Percentiles rank a stretch among this genome's conserved stretches.
These are phyloP conservation scores for Drosophila kanekoi DNA, from an alignment of 2,888 invertebrate genomes.

Conservation along the genomic window DNA sequence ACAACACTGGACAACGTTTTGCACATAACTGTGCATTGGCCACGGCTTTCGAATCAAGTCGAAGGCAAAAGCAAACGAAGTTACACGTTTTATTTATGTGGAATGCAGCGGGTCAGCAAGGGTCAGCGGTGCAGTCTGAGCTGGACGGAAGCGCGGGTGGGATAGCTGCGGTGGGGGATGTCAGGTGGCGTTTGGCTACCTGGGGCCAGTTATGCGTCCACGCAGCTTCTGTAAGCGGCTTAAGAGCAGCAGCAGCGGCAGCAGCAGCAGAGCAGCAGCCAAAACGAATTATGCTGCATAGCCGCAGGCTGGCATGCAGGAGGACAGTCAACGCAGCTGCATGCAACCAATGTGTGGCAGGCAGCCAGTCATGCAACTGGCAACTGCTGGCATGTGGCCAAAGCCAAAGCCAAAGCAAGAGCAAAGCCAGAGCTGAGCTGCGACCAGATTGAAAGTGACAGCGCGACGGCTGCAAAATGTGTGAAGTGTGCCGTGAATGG, in stretches of 20 bases:
- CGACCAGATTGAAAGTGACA: slow-evolving; percentile 65
- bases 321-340: neutral
- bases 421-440: slow-evolving; percentile 1
- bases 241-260: slow-evolving; percentile 32
- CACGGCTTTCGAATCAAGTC: neutral
- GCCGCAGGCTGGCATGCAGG: slow-evolving; percentile 32
- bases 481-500: slow-evolving; percentile 45
- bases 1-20: slow-evolving; percentile 7
- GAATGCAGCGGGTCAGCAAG: neutral
- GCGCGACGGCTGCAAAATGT: slow-evolving; percentile 48
- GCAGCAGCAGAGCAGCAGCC: slow-evolving; percentile 27
- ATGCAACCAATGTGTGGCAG: slow-evolving; percentile 23
- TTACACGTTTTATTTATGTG: neutral
- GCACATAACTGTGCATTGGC: neutral
- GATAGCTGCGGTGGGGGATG: neutral
- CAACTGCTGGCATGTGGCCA: slow-evolving; percentile 52
- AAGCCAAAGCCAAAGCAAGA: slow-evolving; percentile 34
- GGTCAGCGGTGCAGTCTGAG: neutral
- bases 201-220: slow-evolving; percentile 41
- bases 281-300: slow-evolving; percentile 64
- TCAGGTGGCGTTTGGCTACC: slow-evolving; percentile 10
- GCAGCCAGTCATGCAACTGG: neutral
- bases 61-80: neutral
- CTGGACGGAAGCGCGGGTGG: neutral
- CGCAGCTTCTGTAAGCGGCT: slow-evolving; percentile 64